A percentile compares a stretch with the other conserved stretches of the same genome.
Conservation (phyloP, 2,797 vertebrate genomes). For the Sebastes jordani region DNA sequence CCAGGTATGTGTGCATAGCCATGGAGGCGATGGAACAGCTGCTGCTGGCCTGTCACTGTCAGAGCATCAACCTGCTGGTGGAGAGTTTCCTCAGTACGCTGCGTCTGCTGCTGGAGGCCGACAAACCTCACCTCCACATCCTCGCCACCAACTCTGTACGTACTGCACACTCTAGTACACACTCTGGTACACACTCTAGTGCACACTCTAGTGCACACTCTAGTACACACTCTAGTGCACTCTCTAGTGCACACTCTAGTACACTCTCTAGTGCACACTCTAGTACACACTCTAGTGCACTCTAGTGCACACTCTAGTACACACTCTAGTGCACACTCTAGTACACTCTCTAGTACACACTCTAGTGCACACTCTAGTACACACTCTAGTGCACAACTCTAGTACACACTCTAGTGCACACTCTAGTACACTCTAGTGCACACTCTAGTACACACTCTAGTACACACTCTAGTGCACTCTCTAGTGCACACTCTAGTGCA, state of each 20-base stretch:
- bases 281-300: background rate
- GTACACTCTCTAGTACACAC: accelerated
- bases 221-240: too few species aligned
- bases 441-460: too few species aligned
- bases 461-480: too few species aligned
- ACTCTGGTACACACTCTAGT: too few species aligned
- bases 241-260: too few species aligned
- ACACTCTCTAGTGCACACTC: background rate
- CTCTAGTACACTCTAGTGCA: too few species aligned
- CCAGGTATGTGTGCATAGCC: constrained; percentile 77
- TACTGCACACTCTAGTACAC: background rate
- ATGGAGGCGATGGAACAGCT: constrained; percentile 91
- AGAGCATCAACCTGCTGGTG: constrained; percentile 96
- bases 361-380: too few species aligned
- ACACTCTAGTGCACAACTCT: too few species aligned
- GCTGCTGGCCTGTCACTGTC: constrained; percentile 94
- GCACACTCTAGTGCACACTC: too few species aligned
- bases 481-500: too few species aligned
- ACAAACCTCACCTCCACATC: constrained; percentile 92
- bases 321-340: background rate
- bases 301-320: background rate
- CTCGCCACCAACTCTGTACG: constrained; percentile 91
- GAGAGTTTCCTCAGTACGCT: constrained; percentile 95
- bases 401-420: too few species aligned
- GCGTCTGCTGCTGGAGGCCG: constrained; percentile 91